phyloP scores from a whole-genome alignment of 2,888 invertebrate genomes.

The Synergus japonicus region DNA sequence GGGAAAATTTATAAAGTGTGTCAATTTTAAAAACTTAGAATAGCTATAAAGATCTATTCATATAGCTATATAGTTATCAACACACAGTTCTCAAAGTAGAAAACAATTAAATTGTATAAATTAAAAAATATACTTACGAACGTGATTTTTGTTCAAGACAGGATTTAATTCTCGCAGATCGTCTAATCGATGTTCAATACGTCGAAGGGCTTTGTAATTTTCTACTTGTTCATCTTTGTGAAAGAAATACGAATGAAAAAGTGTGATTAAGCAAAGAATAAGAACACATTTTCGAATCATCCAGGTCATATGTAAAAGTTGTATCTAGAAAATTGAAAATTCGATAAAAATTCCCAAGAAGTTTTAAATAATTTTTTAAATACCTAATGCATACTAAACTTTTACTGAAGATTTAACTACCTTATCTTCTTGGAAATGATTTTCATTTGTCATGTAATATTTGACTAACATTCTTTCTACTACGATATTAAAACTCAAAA shows the following conservation, averaged over 20 bases:
- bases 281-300: slow-evolving; percentile 65
- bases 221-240: slow-evolving; percentile 67
- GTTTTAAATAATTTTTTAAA: not conserved
- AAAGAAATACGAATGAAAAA: slow-evolving; percentile 66
- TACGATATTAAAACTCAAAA: slow-evolving; percentile 78
- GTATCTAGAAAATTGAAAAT: slow-evolving; percentile 47
- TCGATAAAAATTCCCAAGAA: not conserved
- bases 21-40: not conserved
- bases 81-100: slow-evolving; percentile 17
- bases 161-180: slow-evolving; percentile 56
- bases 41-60: not conserved
- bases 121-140: slow-evolving; percentile 55
- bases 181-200: slow-evolving; percentile 68
- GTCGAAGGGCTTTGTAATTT: slow-evolving; percentile 64
- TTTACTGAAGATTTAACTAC: slow-evolving; percentile 50
- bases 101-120: not conserved
- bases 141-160: slow-evolving; percentile 46
- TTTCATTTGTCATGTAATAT: slow-evolving; percentile 61
- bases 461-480: slow-evolving; percentile 78
- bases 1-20: not conserved
- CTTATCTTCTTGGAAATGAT: slow-evolving; percentile 61
- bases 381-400: not conserved
- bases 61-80: not conserved
- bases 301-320: slow-evolving; percentile 62
- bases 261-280: slow-evolving; percentile 63